These are phyloP conservation scores for Drosophila saltans DNA, from an alignment of 1,140 invertebrate species.

Conservation along the genomic window DNA sequence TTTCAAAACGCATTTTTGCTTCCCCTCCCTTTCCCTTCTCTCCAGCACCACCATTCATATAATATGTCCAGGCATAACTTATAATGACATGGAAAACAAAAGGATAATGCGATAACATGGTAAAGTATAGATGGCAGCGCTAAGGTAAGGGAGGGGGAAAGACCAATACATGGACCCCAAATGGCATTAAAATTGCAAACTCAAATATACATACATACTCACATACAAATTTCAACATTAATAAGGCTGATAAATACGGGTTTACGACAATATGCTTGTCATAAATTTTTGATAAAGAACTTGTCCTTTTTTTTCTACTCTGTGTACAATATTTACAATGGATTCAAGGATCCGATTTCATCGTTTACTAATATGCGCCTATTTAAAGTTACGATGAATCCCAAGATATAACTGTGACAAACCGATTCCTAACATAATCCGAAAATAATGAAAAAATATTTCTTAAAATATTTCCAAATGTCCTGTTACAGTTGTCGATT, in stretches of 20 bases:
- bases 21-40: background rate
- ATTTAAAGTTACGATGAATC: no score
- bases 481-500: no score
- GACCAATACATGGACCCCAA: background rate
- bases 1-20: constrained; percentile 5
- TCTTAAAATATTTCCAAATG: no score
- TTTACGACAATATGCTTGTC: background rate
- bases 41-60: background rate
- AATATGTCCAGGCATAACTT: constrained; percentile 6
- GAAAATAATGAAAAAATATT: no score
- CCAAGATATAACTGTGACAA: no score
- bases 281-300: background rate
- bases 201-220: constrained; percentile 5
- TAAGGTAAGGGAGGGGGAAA: no score
- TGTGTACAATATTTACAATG: no score
- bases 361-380: no score
- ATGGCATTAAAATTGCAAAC: background rate
- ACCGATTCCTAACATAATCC: no score
- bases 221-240: background rate
- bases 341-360: no score
- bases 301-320: background rate
- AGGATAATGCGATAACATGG: constrained; percentile 8
- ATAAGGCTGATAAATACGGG: background rate
- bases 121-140: background rate
- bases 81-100: constrained; percentile 9